A percentile compares a stretch with the other conserved stretches of the same genome.
Evolutionary conservation across 2,888 invertebrate genomes (phyloP).

Genomic region (Myopa tessellatipennis): DNA sequence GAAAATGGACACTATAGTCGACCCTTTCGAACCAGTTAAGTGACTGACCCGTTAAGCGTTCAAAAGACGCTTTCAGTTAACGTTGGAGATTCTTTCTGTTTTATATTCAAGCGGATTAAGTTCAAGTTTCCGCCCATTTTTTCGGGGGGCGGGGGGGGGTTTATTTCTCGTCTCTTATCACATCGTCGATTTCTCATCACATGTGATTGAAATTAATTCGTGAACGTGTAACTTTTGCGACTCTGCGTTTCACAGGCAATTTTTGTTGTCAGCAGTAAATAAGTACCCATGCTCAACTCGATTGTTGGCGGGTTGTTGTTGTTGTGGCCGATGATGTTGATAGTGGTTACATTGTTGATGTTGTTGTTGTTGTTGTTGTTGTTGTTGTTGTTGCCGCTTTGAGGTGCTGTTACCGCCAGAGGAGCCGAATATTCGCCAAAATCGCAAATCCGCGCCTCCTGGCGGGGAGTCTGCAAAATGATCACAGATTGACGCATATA

Average conservation of each 20-base stretch:
- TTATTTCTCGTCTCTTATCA: neutral
- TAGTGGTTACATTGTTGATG: neutral
- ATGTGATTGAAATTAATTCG: constrained; percentile 29
- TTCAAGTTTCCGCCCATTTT: neutral
- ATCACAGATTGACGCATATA: constrained; percentile 45
- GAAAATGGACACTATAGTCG: too few species aligned
- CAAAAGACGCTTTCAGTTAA: too few species aligned
- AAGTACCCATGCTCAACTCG: constrained; percentile 19
- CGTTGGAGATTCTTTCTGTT: neutral
- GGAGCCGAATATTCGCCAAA: constrained; percentile 21
- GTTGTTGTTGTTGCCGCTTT: constrained; percentile 18
- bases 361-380: neutral
- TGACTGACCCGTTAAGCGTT: too few species aligned
- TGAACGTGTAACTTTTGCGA: constrained; percentile 41
- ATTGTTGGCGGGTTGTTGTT: neutral
- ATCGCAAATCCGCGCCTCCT: constrained; percentile 19
- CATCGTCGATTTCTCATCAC: constrained; percentile 17
- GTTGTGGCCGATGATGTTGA: neutral
- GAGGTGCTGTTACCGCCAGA: constrained; percentile 16
- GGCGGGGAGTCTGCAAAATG: constrained; percentile 35
- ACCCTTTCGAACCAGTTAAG: too few species aligned
- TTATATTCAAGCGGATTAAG: neutral
- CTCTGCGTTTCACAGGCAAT: constrained; percentile 44
- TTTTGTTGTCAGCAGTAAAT: constrained; percentile 41
- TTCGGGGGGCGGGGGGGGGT: neutral